Evolutionary conservation across 37 sponge, comb jelly and placozoan genomes (phyloP).

Genomic region (Mnemiopsis leidyi): DNA sequence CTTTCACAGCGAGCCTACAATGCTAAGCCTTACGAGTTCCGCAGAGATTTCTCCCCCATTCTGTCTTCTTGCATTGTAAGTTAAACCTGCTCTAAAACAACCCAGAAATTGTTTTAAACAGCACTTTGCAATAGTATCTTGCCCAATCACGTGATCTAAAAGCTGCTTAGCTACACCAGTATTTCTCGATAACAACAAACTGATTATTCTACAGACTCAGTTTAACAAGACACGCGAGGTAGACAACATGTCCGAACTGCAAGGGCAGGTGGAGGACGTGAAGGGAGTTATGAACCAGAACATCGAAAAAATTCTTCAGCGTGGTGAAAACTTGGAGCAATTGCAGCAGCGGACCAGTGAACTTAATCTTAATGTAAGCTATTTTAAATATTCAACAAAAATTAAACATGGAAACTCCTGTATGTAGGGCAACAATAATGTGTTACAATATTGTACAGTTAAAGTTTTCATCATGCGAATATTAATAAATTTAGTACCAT

Average conservation of each 20-base stretch:
- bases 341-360: neutral
- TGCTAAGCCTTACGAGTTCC: constrained; percentile 59
- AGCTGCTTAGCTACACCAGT: too few relatives aligned
- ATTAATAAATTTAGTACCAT: too few relatives aligned
- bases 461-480: too few relatives aligned
- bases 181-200: too few relatives aligned
- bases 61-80: constrained; percentile 25
- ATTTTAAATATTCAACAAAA: too few relatives aligned
- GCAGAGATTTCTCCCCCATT: constrained; percentile 55
- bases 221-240: constrained; percentile 49
- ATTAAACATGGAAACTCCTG: too few relatives aligned
- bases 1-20: constrained; percentile 17
- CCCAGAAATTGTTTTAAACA: too few relatives aligned
- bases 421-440: too few relatives aligned
- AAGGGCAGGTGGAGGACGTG: constrained; percentile 43
- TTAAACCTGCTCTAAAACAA: too few relatives aligned
- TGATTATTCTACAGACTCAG: neutral
- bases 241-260: constrained; percentile 42
- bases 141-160: too few relatives aligned
- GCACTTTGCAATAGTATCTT: too few relatives aligned
- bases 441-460: too few relatives aligned
- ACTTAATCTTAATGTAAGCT: constrained; percentile 48
- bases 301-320: neutral
- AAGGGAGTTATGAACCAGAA: constrained; percentile 52
- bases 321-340: constrained; percentile 1